Percentiles rank a stretch among this genome's conserved stretches.
These are phyloP conservation scores for Hesperia comma DNA, from an alignment of 2,888 invertebrate species.

Conservation along the genomic window DNA sequence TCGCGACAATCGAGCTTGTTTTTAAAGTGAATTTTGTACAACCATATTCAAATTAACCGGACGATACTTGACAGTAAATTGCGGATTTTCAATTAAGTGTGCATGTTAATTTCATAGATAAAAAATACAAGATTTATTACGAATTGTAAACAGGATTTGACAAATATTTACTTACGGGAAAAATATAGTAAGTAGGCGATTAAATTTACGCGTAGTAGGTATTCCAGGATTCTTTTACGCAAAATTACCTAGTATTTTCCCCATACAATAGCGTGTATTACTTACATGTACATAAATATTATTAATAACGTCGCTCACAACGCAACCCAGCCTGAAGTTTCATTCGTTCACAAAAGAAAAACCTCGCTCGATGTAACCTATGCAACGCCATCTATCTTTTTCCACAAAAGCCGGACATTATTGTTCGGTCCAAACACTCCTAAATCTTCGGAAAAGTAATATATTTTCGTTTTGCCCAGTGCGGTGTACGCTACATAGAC, in stretches of 20 bases:
- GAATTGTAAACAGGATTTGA: neutral
- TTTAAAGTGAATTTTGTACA: constrained; percentile 39
- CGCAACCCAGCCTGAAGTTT: constrained; percentile 69
- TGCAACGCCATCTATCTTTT: constrained; percentile 84
- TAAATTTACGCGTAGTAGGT: constrained; percentile 20
- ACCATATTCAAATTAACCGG: constrained; percentile 58
- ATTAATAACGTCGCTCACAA: constrained; percentile 70
- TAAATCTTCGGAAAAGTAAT: constrained; percentile 85
- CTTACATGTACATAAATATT: constrained; percentile 77
- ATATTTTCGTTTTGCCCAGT: constrained; percentile 85
- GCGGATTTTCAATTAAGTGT: constrained; percentile 36
- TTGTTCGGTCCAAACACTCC: constrained; percentile 85
- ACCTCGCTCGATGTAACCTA: constrained; percentile 79
- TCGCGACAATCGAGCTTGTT: constrained; percentile 50
- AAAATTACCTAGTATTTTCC: constrained; percentile 60
- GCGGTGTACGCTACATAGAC: constrained; percentile 75
- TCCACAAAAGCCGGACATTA: constrained; percentile 85
- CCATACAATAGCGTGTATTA: constrained; percentile 65
- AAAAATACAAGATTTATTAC: constrained; percentile 2
- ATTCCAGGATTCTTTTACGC: constrained; percentile 40
- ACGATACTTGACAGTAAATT: constrained; percentile 52
- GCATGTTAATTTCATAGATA: constrained; percentile 23
- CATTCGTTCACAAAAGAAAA: constrained; percentile 81
- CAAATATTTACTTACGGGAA: neutral
- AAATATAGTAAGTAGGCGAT: neutral